Evolutionary conservation across 2,113 vertebrate genomes (phyloP).

Genomic region (Chauna torquata): DNA sequence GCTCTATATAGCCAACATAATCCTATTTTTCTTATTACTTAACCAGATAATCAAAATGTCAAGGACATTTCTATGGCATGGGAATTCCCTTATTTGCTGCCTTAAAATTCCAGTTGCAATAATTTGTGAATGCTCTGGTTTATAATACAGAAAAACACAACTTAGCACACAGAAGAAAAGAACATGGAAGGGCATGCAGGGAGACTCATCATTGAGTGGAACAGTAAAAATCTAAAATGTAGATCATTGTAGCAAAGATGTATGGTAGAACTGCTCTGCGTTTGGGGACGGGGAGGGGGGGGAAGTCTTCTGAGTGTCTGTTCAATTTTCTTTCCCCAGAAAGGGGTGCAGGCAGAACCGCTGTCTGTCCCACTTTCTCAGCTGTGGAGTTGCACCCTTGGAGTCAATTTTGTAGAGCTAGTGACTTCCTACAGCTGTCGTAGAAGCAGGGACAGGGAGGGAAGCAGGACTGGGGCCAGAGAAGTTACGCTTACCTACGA

Average conservation of each 20-base stretch:
- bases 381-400: not conserved
- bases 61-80: not conserved
- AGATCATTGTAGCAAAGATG: not conserved
- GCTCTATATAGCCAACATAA: conserved; percentile 32
- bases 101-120: not conserved
- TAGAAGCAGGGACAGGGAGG: not conserved
- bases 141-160: not conserved
- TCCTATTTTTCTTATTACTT: conserved; percentile 61
- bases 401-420: not conserved
- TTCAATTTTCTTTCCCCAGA: not conserved
- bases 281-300: not conserved
- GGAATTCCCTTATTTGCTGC: conserved; percentile 19
- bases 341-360: not conserved
- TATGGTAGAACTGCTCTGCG: not conserved
- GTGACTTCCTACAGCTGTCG: not conserved
- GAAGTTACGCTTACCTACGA: not conserved
- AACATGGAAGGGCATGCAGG: not conserved
- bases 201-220: not conserved
- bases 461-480: not conserved
- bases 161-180: not conserved
- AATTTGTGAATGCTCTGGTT: not conserved
- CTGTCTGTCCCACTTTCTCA: not conserved
- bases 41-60: conserved; percentile 39
- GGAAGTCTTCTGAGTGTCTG: not conserved
- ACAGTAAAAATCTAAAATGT: not conserved